Percentiles rank a stretch among this genome's conserved stretches.
Conservation (phyloP, 2,113 vertebrate genomes). For the Pelvicachromis taeniatus region DNA sequence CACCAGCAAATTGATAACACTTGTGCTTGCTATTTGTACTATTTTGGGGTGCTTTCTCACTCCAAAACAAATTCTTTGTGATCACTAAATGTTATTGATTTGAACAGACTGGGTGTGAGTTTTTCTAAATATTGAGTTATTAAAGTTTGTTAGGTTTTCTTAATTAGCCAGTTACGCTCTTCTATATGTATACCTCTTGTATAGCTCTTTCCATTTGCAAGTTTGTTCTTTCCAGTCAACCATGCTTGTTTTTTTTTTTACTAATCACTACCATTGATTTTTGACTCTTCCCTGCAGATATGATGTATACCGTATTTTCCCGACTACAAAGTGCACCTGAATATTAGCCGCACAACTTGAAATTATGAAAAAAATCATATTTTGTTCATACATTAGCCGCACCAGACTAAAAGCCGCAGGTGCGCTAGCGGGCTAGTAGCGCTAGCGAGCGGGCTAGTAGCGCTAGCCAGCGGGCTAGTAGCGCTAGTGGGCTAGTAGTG, state of each 20-base stretch:
- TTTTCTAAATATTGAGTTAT: not conserved
- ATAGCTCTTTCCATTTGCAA: not conserved
- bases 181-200: not conserved
- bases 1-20: rapidly evolving
- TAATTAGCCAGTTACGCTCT: not conserved
- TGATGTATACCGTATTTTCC: too few species aligned
- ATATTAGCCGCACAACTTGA: too few species aligned
- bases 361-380: too few species aligned
- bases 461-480: too few species aligned
- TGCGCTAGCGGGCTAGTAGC: too few species aligned
- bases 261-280: not conserved
- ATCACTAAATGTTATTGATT: not conserved
- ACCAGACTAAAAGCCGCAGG: too few species aligned
- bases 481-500: too few species aligned
- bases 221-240: not conserved
- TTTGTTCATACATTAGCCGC: too few species aligned
- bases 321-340: too few species aligned
- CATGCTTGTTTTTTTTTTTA: not conserved
- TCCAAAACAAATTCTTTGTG: not conserved
- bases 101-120: not conserved
- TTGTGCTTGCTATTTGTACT: not conserved
- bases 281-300: not conserved
- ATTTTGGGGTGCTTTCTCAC: not conserved
- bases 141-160: not conserved
- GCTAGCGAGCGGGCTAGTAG: too few species aligned